Base-by-base conservation (phyloP, 2,888 invertebrate species). In the Hypena proboscidalis region DNA sequence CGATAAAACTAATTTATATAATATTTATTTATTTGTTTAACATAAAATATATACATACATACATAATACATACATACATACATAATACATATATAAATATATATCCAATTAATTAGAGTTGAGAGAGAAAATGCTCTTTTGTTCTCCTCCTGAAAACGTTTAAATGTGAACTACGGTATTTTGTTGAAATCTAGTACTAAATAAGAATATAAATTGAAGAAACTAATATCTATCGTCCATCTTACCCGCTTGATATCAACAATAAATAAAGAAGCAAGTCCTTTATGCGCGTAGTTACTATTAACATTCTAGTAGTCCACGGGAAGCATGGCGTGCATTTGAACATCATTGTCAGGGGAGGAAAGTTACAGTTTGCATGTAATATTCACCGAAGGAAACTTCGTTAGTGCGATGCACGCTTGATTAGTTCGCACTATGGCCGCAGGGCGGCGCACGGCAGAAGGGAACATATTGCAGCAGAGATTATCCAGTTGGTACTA, bases 391-490 rank as follows among this genome's bases (percentile, higher is more conserved):
- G 20, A 10, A 22, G 21, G 14, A 44, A 63, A 72, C 58, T 64
- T 58, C 40, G 65, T 70, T 66, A 71, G 37, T 41, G 36, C 8
- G 48, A 49, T 49, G 52, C 54, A 62, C 59, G 55, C 54, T 51
- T 66, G 61, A 72, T 63, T 62, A 64, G 47, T 35, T 53, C 17
- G 26, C 37, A 15, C 32, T 37, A 46, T 52, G 32, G 57, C 70
- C 61, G 40, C 49, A 49, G 56, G 68, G 58, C 34, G 32, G 11
- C 20, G 33, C 3, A 5, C 13, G 7, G 21, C n/a, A 5, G 4
- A 4, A 13, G 4, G 10, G 13, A 8, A 8, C 9, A 8, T 23
- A 6, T 23, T 10, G 7, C 7, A 9, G 7, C 3, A 23, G 3
- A 3, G 9, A 10, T 23, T 3, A 2, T 7, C 2, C 7, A 23